A percentile compares a stretch with the other conserved stretches of the same genome.
Conservation (phyloP, 2,797 vertebrate genomes). For the Podarcis lilfordi region DNA sequence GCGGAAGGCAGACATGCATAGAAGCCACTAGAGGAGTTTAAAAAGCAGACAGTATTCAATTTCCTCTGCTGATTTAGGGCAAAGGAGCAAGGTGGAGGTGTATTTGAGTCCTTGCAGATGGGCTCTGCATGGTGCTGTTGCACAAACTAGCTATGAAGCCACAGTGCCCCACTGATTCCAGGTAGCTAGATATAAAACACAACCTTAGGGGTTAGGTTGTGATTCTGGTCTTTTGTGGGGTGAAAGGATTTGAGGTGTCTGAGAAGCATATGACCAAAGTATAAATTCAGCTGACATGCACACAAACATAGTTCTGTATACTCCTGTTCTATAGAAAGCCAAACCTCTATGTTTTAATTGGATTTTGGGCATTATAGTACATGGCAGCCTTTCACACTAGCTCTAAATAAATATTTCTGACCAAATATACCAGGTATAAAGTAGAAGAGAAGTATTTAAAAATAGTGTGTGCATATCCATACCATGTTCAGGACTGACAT, state of each 20-base stretch:
- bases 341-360: neutral
- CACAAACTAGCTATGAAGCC: neutral
- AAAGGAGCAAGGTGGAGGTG: neutral
- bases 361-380: neutral
- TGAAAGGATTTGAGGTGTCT: neutral
- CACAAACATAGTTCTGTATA: neutral
- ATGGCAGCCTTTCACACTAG: neutral
- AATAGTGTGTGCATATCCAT: neutral
- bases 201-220: neutral
- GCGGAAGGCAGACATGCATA: neutral
- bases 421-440: neutral
- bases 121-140: neutral
- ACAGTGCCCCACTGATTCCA: neutral
- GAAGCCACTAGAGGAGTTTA: neutral
- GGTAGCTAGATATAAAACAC: neutral
- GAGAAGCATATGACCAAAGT: neutral
- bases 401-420: neutral
- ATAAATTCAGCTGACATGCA: no score
- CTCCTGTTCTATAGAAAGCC: constrained; percentile 14
- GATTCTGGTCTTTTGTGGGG: neutral
- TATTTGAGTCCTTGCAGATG: neutral
- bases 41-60: no score
- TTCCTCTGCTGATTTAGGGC: neutral
- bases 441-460: neutral
- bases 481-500: neutral